A percentile compares a stretch with the other conserved stretches of the same genome.
Conservation (phyloP, 2,113 vertebrate species). For the Abramis brama region DNA sequence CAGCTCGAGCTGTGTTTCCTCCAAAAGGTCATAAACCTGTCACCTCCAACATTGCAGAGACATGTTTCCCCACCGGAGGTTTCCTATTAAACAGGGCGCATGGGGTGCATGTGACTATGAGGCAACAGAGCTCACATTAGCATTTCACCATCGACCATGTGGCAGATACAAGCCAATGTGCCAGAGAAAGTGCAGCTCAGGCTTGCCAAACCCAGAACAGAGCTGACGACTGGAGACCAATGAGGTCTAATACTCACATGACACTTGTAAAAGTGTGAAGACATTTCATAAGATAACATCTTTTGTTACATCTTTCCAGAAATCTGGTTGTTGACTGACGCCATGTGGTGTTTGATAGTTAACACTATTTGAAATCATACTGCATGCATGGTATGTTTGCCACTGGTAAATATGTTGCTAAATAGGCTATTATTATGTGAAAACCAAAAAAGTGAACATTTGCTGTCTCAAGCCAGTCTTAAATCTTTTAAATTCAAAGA, state of each 20-base stretch:
- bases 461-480: background rate
- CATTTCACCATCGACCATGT: constrained; percentile 50
- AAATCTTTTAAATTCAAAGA: background rate
- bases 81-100: constrained; percentile 60
- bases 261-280: background rate
- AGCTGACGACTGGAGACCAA: constrained; percentile 25
- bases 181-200: constrained; percentile 14
- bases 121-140: constrained; percentile 45
- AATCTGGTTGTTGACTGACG: constrained; percentile 11
- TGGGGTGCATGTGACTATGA: constrained; percentile 54
- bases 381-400: background rate
- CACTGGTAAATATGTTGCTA: background rate
- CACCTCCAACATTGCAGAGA: constrained; percentile 52
- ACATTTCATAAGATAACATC: constrained; percentile 17
- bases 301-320: constrained; percentile 29
- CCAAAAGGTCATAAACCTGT: constrained; percentile 54
- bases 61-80: constrained; percentile 26
- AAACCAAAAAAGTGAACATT: background rate
- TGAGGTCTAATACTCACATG: constrained; percentile 48
- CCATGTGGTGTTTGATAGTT: constrained; percentile 36
- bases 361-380: constrained; percentile 28
- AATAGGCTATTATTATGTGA: background rate
- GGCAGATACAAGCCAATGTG: background rate
- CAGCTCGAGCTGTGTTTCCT: constrained; percentile 33
- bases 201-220: constrained; percentile 45